These are phyloP conservation scores for Halcyon malimbica DNA, from an alignment of 2,113 vertebrate species.

Conservation along the genomic window DNA sequence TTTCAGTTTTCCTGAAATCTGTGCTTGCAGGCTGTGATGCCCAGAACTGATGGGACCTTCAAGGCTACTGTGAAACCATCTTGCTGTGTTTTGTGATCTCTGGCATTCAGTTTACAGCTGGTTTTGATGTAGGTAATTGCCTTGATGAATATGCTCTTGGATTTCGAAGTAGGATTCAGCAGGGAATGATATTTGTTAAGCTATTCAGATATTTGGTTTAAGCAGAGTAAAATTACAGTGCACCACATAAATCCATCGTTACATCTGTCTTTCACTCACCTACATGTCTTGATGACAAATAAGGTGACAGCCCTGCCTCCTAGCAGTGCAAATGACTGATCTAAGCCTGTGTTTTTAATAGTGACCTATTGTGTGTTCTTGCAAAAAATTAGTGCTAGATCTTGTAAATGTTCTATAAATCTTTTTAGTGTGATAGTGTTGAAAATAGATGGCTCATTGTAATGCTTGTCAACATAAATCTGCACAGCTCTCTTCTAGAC, in stretches of 20 bases:
- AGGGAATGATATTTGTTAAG: neutral
- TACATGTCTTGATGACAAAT: neutral
- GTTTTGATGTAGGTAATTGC: neutral
- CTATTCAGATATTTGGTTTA: neutral
- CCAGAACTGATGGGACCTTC: neutral
- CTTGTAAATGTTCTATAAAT: conserved; percentile 23
- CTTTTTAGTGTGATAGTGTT: neutral
- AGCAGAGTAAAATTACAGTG: conserved; percentile 1
- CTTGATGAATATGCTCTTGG: neutral
- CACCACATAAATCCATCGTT: neutral
- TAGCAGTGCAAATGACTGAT: neutral
- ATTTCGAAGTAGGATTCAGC: conserved; percentile 6
- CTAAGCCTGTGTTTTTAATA: neutral
- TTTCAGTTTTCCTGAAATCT: neutral
- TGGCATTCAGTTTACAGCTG: neutral
- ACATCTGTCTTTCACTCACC: neutral
- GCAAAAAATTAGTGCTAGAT: conserved; percentile 25
- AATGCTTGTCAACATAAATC: neutral
- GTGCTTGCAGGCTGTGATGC: neutral
- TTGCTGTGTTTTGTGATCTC: neutral
- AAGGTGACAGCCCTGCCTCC: neutral
- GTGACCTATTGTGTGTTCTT: neutral
- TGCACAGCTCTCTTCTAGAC: neutral
- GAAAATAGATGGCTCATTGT: neutral
- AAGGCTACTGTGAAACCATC: neutral